These are phyloP conservation scores for Diorhabda sublineata DNA, from an alignment of 1,140 invertebrate species.

Conservation along the genomic window DNA sequence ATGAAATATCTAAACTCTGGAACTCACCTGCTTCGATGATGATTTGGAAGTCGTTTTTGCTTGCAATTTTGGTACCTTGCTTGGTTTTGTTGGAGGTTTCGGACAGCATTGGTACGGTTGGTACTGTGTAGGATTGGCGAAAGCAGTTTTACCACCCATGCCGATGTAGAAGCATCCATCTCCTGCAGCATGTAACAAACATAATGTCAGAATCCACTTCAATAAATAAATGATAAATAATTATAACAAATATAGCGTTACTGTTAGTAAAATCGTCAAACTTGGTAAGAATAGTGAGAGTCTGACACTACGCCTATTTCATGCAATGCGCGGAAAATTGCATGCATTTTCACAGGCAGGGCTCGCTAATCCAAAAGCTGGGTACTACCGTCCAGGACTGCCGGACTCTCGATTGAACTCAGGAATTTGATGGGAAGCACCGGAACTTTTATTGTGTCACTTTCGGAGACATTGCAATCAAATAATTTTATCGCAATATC, in stretches of 20 bases:
- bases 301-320: constrained; percentile 48
- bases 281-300: constrained; percentile 35
- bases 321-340: constrained; percentile 36
- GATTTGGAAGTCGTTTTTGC: constrained; percentile 41
- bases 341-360: constrained; percentile 39
- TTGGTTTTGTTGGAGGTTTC: constrained; percentile 68
- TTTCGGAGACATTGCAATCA: not conserved
- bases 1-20: no score
- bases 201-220: constrained; percentile 54
- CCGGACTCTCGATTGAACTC: constrained; percentile 19
- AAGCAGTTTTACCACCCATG: constrained; percentile 77
- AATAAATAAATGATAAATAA: constrained; percentile 11
- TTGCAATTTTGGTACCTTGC: constrained; percentile 63
- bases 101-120: constrained; percentile 88
- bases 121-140: constrained; percentile 64
- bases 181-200: constrained; percentile 68
- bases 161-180: constrained; percentile 93
- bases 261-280: constrained; percentile 28
- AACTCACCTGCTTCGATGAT: constrained; percentile 23
- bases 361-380: constrained; percentile 34
- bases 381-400: constrained; percentile 27
- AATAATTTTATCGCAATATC: not conserved
- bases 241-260: constrained; percentile 19
- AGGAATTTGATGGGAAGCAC: not conserved
- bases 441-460: not conserved